A percentile compares a stretch with the other conserved stretches of the same genome.
Conservation (phyloP, 2,888 invertebrate genomes). For the Acheta domesticus region DNA sequence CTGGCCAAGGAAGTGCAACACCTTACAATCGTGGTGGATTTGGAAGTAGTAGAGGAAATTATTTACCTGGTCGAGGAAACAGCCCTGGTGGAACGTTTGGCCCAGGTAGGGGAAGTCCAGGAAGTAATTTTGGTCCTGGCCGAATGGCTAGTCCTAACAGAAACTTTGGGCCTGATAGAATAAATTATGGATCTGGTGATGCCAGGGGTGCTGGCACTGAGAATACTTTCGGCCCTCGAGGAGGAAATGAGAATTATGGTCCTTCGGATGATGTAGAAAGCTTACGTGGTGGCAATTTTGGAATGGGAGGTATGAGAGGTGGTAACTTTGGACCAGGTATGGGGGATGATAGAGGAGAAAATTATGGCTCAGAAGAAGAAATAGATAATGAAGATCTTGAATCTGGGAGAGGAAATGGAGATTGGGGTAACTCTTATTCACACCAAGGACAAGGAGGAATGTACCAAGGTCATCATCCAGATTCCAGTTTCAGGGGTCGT, state of each 20-base stretch:
- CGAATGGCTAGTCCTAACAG: background rate
- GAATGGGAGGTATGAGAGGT: background rate
- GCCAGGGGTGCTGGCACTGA: background rate
- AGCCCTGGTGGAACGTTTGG: background rate
- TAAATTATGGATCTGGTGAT: background rate
- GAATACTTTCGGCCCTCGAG: background rate
- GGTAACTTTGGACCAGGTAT: constrained; percentile 10
- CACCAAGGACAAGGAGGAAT: background rate
- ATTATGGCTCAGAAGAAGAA: background rate
- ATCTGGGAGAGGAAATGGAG: background rate
- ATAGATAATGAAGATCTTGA: background rate
- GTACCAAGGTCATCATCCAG: background rate
- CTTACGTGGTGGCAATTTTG: background rate
- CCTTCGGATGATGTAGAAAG: background rate
- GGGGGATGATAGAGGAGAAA: constrained; percentile 3
- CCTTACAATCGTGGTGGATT: background rate
- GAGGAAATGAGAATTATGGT: background rate
- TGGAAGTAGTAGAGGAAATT: background rate
- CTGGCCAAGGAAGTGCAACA: background rate
- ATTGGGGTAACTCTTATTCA: constrained; percentile 5
- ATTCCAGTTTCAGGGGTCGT: background rate
- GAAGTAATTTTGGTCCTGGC: background rate
- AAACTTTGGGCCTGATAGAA: background rate
- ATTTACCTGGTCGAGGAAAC: background rate
- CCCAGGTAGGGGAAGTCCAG: background rate